Percentiles rank a stretch among this genome's conserved stretches.
These are phyloP conservation scores for Papilio aristodemus DNA, from an alignment of 1,140 invertebrate species.

Conservation along the genomic window DNA sequence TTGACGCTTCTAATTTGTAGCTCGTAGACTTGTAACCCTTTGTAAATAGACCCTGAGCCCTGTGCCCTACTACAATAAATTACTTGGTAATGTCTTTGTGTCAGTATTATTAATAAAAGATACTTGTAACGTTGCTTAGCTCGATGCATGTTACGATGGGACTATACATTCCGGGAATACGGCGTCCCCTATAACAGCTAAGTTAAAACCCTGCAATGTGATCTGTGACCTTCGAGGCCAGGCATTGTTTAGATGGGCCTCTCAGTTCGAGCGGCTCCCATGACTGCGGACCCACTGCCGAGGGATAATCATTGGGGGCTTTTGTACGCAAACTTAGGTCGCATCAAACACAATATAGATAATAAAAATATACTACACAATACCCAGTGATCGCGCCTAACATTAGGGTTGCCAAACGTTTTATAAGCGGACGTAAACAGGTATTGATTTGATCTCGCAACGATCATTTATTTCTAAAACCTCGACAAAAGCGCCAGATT, in stretches of 20 bases:
- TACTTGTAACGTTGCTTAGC: no score
- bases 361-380: constrained; percentile 8
- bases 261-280: constrained; percentile 1
- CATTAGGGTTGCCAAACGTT: background rate
- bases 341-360: background rate
- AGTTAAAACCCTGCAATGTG: background rate
- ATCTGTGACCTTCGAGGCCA: constrained; percentile 4
- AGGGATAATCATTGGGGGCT: background rate
- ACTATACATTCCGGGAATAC: no score
- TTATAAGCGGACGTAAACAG: background rate
- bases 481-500: no score
- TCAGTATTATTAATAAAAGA: no score
- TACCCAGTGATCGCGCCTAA: background rate
- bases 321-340: background rate
- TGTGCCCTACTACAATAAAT: no score
- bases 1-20: no score
- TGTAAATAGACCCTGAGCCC: no score
- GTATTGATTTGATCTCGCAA: background rate
- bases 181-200: background rate
- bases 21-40: no score
- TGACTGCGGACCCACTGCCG: background rate
- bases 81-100: no score
- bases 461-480: background rate
- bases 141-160: no score
- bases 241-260: background rate